Percentiles rank a stretch among this genome's conserved stretches.
phyloP scores from a whole-genome alignment of 2,113 vertebrate genomes.

The Chaetura pelagica region DNA sequence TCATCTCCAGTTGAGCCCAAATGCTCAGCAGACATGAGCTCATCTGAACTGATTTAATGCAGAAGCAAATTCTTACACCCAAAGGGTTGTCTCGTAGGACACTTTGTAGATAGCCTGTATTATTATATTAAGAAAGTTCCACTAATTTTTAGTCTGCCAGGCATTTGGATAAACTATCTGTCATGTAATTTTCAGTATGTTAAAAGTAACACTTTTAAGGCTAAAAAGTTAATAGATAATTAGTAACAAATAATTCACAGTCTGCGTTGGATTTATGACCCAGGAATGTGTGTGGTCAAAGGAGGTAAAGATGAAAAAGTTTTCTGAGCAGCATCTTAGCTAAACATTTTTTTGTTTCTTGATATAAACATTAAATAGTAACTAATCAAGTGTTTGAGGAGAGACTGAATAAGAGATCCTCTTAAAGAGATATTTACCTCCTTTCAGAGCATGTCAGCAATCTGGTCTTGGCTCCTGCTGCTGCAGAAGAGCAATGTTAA shows the following conservation, averaged over 20 bases:
- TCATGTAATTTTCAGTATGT: background rate
- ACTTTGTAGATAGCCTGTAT: background rate
- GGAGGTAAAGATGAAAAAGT: background rate
- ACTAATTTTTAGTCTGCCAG: background rate
- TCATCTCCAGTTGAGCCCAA: background rate
- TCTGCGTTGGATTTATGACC: background rate
- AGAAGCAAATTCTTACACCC: background rate
- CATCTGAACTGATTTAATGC: background rate
- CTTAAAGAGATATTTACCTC: background rate
- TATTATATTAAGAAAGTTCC: background rate
- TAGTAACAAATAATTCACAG: background rate
- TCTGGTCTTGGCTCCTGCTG: background rate
- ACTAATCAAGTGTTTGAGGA: background rate
- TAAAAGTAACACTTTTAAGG: background rate
- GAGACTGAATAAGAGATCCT: background rate
- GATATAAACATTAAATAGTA: background rate
- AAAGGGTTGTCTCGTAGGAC: background rate
- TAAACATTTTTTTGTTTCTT: background rate
- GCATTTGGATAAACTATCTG: background rate
- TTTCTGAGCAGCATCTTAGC: background rate
- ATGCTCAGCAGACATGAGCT: background rate
- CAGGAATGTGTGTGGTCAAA: background rate
- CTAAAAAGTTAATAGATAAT: background rate
- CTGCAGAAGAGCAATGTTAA: background rate
- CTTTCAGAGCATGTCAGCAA: background rate